Evolutionary conservation across 2,888 invertebrate species (phyloP), one percentile per base, ranked within the genome.

Genomic region (Machimus atricapillus): DNA sequence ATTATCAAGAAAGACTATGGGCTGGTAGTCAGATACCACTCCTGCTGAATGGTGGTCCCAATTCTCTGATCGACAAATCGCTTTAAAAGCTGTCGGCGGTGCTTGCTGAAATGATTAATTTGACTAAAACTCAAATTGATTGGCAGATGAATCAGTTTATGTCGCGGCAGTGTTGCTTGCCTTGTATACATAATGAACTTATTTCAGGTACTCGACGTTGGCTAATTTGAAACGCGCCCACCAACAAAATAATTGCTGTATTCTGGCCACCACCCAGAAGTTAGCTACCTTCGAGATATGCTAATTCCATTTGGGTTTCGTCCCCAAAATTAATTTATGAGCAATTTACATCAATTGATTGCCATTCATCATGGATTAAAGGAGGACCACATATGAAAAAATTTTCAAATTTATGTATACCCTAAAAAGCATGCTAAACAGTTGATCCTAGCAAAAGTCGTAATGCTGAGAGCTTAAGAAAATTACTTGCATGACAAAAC

Each of bases 61-160:
- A 82, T 37, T 52, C 82, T 1, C 31, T 58, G 82, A 58, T 66
- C 37, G 81, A 23, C 58, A 31, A 37, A 82, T 82, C 19, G 19
- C 40, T 58, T 23, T 40, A 43, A 74, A 46, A 85, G 85, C 85
- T 85, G 85, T 74, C 74, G 85, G 85, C 85, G 43, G 31, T 85
- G 85, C 46, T 85, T 66, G 66, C 43, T 85, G 74, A 85, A 85
- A 85, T 85, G 85, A 85, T 85, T 85, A 74, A 85, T 85, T 85
- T 85, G 74, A 74, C 85, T 46, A 85, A 85, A 85, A 85, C n/a
- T 85, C 43, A 85, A 74, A 73, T 85, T 74, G 85, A 85, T 85
- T 85, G 85, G 85, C 85, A 85, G 85, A 85, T 74, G 85, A 27
- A 58, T 74, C 37, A 23, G 73, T 74, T 43, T 43, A 74, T 46